Evolutionary conservation across 2,888 invertebrate genomes (phyloP).

Genomic region (Synanthedon vespiformis): DNA sequence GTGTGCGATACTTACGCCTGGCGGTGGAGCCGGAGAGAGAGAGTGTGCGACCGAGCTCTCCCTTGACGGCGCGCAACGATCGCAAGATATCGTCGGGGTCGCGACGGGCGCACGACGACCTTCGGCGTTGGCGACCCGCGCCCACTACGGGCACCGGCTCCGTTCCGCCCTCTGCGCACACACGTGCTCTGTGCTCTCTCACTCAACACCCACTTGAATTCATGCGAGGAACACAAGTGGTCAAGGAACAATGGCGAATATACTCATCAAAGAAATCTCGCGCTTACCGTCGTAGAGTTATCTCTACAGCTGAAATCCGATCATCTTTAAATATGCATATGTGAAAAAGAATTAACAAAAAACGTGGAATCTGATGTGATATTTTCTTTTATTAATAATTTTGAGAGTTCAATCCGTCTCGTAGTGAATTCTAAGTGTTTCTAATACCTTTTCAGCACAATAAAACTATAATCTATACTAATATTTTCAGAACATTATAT

Average conservation of each 20-base stretch:
- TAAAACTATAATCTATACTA: too few relatives aligned
- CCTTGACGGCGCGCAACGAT: slow-evolving; percentile 83
- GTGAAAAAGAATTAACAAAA: too few relatives aligned
- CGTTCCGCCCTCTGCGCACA: slow-evolving; percentile 16
- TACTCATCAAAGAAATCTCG: too few relatives aligned
- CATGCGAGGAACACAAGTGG: neutral
- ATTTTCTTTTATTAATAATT: too few relatives aligned
- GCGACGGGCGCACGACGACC: slow-evolving; percentile 84
- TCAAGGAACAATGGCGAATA: neutral
- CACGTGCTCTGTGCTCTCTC: neutral
- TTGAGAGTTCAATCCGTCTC: too few relatives aligned
- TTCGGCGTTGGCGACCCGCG: slow-evolving; percentile 74
- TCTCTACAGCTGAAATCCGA: too few relatives aligned
- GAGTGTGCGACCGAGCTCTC: slow-evolving; percentile 85
- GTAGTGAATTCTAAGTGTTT: too few relatives aligned
- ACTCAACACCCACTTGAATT: neutral
- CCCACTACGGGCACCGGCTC: slow-evolving; percentile 23
- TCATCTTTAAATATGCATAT: too few relatives aligned
- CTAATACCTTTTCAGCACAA: too few relatives aligned
- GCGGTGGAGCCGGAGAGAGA: slow-evolving; percentile 80
- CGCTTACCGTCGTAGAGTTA: too few relatives aligned
- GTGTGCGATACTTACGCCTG: slow-evolving; percentile 74
- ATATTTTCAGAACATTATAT: too few relatives aligned
- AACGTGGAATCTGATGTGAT: too few relatives aligned
- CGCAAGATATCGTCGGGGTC: slow-evolving; percentile 88